Percentiles rank a stretch among this genome's conserved stretches.
phyloP scores from a whole-genome alignment of 2,888 invertebrate genomes.

The Ariolimax columbianus region DNA sequence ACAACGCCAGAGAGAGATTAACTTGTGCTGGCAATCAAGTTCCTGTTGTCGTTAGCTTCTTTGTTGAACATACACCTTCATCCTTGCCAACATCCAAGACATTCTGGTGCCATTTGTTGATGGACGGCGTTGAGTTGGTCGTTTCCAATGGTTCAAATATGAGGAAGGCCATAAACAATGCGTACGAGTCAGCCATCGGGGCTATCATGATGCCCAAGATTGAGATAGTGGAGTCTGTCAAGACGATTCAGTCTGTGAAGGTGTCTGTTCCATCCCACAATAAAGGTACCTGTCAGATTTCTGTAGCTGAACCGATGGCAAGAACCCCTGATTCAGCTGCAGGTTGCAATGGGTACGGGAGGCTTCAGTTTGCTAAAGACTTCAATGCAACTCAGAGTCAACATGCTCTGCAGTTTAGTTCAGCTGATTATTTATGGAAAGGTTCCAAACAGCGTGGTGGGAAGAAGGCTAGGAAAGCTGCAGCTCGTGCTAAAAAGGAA shows the following conservation, averaged over 20 bases:
- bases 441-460: too few species aligned
- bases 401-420: too few species aligned
- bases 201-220: slow-evolving; percentile 78
- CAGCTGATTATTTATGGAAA: too few species aligned
- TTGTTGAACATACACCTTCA: slow-evolving; percentile 19
- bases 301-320: too few species aligned
- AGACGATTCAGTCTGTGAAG: background rate
- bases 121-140: slow-evolving; percentile 78
- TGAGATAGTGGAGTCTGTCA: background rate
- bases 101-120: slow-evolving; percentile 73
- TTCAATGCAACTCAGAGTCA: too few species aligned
- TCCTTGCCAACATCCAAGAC: background rate
- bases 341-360: too few species aligned
- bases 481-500: slow-evolving; percentile 38
- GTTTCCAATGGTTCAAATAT: slow-evolving; percentile 74
- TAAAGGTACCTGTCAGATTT: background rate
- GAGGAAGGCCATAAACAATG: slow-evolving; percentile 80
- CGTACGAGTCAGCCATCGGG: slow-evolving; percentile 78
- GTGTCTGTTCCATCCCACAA: background rate
- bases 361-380: too few species aligned
- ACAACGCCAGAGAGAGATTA: slow-evolving; percentile 51
- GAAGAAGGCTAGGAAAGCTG: background rate
- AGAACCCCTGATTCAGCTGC: background rate
- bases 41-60: slow-evolving; percentile 43
- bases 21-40: slow-evolving; percentile 53